These are phyloP conservation scores for Aythya baeri DNA, from an alignment of 2,113 vertebrate species.

Conservation along the genomic window DNA sequence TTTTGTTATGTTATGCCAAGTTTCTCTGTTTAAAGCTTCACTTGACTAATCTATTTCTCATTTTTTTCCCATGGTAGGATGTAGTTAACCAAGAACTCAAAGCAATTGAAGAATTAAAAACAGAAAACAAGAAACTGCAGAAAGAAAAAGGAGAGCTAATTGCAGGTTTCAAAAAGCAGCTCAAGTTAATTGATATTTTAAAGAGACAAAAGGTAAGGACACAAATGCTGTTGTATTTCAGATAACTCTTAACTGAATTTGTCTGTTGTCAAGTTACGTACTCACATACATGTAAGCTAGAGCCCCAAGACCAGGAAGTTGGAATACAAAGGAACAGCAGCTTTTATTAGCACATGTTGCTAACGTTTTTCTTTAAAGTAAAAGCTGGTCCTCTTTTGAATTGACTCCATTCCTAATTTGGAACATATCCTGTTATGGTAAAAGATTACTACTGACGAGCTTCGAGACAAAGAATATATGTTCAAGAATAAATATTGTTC, in stretches of 20 bases:
- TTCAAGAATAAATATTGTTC: background rate
- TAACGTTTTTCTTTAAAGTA: background rate
- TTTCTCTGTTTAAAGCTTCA: background rate
- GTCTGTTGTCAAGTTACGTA: background rate
- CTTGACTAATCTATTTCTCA: background rate
- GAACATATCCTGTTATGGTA: background rate
- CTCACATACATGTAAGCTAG: background rate
- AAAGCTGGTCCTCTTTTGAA: background rate
- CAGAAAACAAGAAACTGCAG: constrained; percentile 92
- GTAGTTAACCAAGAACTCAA: constrained; percentile 83
- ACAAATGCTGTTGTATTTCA: background rate
- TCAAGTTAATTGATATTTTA: constrained; percentile 93
- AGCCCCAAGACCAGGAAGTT: background rate
- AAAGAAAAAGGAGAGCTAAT: constrained; percentile 94
- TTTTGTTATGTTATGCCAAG: background rate
- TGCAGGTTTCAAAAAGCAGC: constrained; percentile 91
- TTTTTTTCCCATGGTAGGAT: constrained; percentile 77
- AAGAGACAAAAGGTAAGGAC: constrained; percentile 92
- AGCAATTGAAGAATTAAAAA: constrained; percentile 85
- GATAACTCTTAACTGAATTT: background rate
- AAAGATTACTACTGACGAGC: background rate
- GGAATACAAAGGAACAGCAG: background rate
- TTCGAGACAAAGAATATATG: background rate
- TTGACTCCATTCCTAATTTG: background rate
- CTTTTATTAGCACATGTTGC: background rate